Conservation (phyloP, 2,797 vertebrate genomes). For the Neosalanx taihuensis region DNA sequence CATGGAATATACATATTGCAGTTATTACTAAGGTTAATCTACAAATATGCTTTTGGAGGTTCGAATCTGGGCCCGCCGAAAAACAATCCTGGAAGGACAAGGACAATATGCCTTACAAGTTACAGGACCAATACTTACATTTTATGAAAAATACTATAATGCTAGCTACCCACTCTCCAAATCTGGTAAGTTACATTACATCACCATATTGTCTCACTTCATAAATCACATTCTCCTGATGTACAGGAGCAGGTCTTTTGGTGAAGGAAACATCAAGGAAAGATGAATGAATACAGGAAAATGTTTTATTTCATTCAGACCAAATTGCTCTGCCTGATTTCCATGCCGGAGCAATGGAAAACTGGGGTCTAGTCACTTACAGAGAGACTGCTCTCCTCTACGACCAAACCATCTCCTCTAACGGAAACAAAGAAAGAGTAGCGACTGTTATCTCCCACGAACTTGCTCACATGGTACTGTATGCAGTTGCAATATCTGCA, state of each 20-base stretch:
- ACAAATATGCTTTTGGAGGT: slow-evolving; percentile 66
- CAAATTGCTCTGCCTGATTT: slow-evolving; percentile 90
- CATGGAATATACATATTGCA: too few species aligned
- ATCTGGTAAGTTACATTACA: slow-evolving; percentile 71
- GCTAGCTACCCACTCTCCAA: slow-evolving; percentile 80
- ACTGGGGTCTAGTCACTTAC: slow-evolving; percentile 94
- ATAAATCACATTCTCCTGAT: background rate
- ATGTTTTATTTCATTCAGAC: slow-evolving; percentile 65
- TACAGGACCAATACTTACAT: slow-evolving; percentile 78
- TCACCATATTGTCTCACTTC: background rate
- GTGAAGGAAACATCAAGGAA: background rate
- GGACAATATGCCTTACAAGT: slow-evolving; percentile 73
- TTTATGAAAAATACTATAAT: slow-evolving; percentile 77
- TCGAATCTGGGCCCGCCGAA: slow-evolving; percentile 84
- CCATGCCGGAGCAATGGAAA: slow-evolving; percentile 89
- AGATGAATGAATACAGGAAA: background rate
- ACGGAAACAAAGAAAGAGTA: slow-evolving; percentile 82
- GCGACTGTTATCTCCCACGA: slow-evolving; percentile 81
- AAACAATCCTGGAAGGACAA: slow-evolving; percentile 67
- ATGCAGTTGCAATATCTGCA: background rate
- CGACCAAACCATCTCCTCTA: slow-evolving; percentile 71
- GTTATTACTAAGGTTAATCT: background rate
- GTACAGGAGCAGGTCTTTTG: background rate
- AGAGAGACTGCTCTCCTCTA: slow-evolving; percentile 83
- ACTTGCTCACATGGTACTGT: slow-evolving; percentile 86